Conservation (phyloP, 2,888 invertebrate species). For the Microctonus aethiopoides region DNA sequence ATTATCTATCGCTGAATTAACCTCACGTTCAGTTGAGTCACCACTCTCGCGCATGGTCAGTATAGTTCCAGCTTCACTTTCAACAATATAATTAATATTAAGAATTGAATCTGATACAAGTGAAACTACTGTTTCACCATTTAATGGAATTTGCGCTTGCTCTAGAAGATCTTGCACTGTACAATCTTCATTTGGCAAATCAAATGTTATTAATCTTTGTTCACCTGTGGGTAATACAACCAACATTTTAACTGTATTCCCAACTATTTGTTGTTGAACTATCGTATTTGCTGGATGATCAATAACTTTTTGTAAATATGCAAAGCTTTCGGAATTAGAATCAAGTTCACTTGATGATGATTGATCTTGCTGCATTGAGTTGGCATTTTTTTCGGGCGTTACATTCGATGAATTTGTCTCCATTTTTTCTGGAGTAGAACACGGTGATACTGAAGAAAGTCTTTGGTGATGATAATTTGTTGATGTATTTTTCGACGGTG, state of each 20-base stretch:
- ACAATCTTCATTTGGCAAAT: conserved; percentile 83
- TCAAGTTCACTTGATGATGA: conserved; percentile 38
- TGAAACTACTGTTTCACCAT: conserved; percentile 78
- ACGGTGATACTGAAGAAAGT: not conserved
- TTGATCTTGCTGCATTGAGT: conserved; percentile 41
- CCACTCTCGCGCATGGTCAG: conserved; percentile 35
- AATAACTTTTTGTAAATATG: conserved; percentile 59
- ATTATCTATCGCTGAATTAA: conserved; percentile 19
- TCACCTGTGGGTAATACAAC: conserved; percentile 82
- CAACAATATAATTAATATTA: conserved; percentile 84
- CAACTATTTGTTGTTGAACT: conserved; percentile 60
- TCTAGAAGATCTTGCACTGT: conserved; percentile 85
- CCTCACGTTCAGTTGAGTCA: conserved; percentile 31
- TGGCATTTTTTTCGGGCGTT: conserved; percentile 24
- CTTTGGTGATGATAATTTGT: conserved; percentile 23
- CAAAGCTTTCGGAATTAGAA: conserved; percentile 50
- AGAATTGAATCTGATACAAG: conserved; percentile 79
- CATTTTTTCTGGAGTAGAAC: conserved; percentile 33
- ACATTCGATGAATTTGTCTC: conserved; percentile 38
- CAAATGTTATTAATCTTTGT: conserved; percentile 84
- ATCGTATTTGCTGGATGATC: conserved; percentile 57
- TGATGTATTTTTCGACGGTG: conserved; percentile 6
- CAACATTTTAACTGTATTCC: conserved; percentile 81
- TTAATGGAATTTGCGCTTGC: conserved; percentile 80
- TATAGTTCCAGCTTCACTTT: conserved; percentile 69